Conservation (phyloP, 1,140 invertebrate species). For the Aleiodes sp. region DNA sequence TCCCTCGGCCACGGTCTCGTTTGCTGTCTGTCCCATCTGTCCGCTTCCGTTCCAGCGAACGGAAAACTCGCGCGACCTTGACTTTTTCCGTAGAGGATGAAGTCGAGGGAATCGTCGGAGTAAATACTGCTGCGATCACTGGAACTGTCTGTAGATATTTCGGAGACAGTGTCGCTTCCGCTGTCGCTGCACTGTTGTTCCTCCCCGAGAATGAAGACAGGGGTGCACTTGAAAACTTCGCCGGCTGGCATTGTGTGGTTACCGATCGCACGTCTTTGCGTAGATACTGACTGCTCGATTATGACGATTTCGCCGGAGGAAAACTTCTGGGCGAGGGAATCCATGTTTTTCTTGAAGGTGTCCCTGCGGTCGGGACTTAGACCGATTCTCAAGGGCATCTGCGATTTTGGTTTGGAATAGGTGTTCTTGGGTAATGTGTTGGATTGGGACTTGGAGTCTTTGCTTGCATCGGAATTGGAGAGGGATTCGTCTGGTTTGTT, state of each 20-base stretch:
- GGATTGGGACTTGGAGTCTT: constrained; percentile 10
- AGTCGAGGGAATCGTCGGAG: constrained; percentile 67
- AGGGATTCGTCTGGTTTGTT: constrained; percentile 4
- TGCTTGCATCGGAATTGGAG: neutral
- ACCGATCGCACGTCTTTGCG: constrained; percentile 57
- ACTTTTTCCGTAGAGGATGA: constrained; percentile 59
- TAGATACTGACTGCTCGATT: constrained; percentile 44
- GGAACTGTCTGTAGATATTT: constrained; percentile 69
- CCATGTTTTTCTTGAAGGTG: constrained; percentile 66
- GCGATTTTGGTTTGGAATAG: constrained; percentile 1
- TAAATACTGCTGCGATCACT: constrained; percentile 70
- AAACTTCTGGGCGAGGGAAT: constrained; percentile 62
- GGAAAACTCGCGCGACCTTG: constrained; percentile 60
- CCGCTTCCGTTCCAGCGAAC: constrained; percentile 51
- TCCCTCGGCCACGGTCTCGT: constrained; percentile 61
- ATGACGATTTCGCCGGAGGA: constrained; percentile 58
- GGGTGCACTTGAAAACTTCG: constrained; percentile 66
- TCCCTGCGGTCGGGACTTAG: constrained; percentile 62
- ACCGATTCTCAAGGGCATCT: constrained; percentile 49
- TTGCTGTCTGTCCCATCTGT: constrained; percentile 53
- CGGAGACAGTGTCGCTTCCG: constrained; percentile 68
- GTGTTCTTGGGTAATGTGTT: neutral
- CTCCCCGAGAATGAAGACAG: constrained; percentile 66
- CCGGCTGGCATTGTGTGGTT: constrained; percentile 65
- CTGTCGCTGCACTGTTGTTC: constrained; percentile 66